phyloP scores from a whole-genome alignment of 1,140 invertebrate species.

The Cryptotermes secundus region DNA sequence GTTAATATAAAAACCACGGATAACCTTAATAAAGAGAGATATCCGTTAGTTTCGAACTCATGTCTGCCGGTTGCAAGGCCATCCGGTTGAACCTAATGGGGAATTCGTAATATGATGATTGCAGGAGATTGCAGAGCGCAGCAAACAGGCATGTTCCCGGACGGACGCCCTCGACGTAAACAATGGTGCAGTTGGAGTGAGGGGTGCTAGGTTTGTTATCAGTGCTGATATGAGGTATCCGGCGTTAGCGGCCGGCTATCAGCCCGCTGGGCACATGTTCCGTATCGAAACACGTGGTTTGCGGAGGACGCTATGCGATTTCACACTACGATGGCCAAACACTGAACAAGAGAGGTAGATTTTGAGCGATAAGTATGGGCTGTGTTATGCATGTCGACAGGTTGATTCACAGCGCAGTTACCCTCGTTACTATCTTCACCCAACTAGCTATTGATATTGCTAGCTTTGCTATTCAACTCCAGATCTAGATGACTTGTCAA shows the following conservation, averaged over 20 bases:
- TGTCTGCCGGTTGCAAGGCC: neutral
- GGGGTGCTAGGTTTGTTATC: neutral
- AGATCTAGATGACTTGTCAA: neutral
- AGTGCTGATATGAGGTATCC: neutral
- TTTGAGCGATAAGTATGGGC: neutral
- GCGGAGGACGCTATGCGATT: neutral
- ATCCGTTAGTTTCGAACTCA: neutral
- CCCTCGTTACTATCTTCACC: neutral
- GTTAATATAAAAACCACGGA: neutral
- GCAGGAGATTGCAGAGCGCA: neutral
- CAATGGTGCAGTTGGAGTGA: neutral
- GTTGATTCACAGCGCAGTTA: neutral
- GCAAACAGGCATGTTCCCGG: neutral
- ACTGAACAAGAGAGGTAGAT: neutral
- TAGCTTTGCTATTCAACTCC: neutral
- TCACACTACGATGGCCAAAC: neutral
- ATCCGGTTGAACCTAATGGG: neutral
- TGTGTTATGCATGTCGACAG: neutral
- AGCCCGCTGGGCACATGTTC: neutral
- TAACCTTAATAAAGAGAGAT: neutral
- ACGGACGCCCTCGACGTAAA: neutral
- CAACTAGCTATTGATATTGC: neutral
- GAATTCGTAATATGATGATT: neutral
- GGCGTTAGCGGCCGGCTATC: neutral
- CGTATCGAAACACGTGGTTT: conserved; percentile 3